Conservation (phyloP, 2,888 invertebrate genomes). For the Chaitophorus viminalis region DNA sequence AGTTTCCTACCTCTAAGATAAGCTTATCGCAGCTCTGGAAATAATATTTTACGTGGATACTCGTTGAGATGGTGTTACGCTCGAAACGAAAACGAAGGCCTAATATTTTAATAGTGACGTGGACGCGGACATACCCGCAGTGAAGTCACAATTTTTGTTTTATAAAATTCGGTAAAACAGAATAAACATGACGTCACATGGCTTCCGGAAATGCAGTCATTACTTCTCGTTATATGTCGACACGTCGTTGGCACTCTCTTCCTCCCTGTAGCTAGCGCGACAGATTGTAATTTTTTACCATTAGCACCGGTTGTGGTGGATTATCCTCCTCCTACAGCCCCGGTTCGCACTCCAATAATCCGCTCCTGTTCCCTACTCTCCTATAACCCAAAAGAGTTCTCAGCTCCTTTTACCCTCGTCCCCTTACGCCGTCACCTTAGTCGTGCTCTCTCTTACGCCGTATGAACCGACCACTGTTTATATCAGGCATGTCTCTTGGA, state of each 20-base stretch:
- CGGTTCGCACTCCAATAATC: not conserved
- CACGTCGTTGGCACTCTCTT: not conserved
- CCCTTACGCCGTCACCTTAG: not conserved
- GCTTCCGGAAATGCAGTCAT: conserved; percentile 1
- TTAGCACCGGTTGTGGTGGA: not conserved
- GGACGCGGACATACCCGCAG: too few relatives aligned
- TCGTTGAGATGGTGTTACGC: too few relatives aligned
- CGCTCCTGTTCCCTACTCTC: not conserved
- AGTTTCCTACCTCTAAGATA: too few relatives aligned
- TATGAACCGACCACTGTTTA: not conserved
- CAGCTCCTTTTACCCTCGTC: not conserved
- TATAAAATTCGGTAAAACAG: not conserved
- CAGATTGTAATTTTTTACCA: conserved; percentile 47
- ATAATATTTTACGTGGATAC: too few relatives aligned
- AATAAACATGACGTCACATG: not conserved
- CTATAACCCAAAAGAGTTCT: not conserved
- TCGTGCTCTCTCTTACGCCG: not conserved
- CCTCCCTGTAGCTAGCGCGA: too few relatives aligned
- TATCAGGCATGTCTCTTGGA: too few relatives aligned
- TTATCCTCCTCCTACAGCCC: not conserved
- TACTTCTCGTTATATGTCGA: conserved; percentile 44
- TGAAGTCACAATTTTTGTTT: not conserved
- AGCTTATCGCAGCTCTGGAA: too few relatives aligned
- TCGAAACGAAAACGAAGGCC: too few relatives aligned
- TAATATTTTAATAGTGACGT: not conserved